phyloP scores from a whole-genome alignment of 2,888 invertebrate genomes.

The Cheilosia grossa region DNA sequence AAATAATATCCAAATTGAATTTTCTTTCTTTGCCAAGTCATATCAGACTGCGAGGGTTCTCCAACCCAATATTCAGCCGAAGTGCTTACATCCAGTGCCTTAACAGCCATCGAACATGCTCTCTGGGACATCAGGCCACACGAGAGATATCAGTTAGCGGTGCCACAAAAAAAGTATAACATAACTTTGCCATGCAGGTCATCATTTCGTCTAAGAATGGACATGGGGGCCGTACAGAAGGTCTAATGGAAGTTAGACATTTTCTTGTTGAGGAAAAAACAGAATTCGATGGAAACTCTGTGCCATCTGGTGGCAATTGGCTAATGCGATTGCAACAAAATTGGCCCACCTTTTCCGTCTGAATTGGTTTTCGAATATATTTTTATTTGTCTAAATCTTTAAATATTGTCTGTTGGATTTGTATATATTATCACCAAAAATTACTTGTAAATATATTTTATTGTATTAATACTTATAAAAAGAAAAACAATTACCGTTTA shows the following conservation, averaged over 20 bases:
- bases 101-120: conserved; percentile 87
- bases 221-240: conserved; percentile 68
- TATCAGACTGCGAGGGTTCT: conserved; percentile 84
- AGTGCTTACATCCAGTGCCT: conserved; percentile 86
- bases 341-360: neutral
- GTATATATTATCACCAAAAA: conserved; percentile 68
- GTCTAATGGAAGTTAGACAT: conserved; percentile 67
- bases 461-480: conserved; percentile 46
- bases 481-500: conserved; percentile 9
- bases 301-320: conserved; percentile 40
- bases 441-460: conserved; percentile 68
- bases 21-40: conserved; percentile 75
- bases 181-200: conserved; percentile 83
- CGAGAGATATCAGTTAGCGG: conserved; percentile 83
- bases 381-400: conserved; percentile 15
- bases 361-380: conserved; percentile 46
- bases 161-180: conserved; percentile 81
- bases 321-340: conserved; percentile 39
- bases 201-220: conserved; percentile 80
- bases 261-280: conserved; percentile 57
- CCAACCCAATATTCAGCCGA: conserved; percentile 87
- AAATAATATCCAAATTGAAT: conserved; percentile 18
- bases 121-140: conserved; percentile 85
- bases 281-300: conserved; percentile 33
- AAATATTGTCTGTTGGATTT: conserved; percentile 52